Evolutionary conservation across 2,888 invertebrate species (phyloP), one percentile per base, ranked within the genome.

Genomic region (Plagiodera versicolora): DNA sequence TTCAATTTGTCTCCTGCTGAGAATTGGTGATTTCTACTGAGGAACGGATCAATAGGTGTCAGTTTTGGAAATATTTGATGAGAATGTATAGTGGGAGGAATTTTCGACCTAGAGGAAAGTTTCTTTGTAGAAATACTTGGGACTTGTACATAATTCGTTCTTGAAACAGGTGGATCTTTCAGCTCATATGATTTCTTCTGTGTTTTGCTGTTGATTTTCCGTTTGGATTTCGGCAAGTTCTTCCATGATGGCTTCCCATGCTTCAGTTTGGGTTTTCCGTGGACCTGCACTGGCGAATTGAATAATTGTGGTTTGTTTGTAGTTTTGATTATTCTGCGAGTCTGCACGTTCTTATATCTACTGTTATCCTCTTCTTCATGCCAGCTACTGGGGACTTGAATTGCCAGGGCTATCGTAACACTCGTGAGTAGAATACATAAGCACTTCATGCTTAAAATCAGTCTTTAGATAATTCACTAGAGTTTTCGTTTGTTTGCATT

Each of bases 391-490:
- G 72, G 72, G 45, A 69, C 68, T 39, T 64, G 59, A 47, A 71
- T 67, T 19, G 67, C 68, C 32, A 58, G 58, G 24, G 66, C 59
- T 50, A 66, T 20, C 5, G 67, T 63, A 45, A 68, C 62, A 55
- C 64, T 51, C 61, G 63, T 53, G 4, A 62, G 11, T 49, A 71
- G 56, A 57, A 67, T 58, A 57, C 67, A 47, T 39, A 67, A 61
- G 32, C 59, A 56, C 64, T 67, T 66, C 72, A 70, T 72, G 65
- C 70, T 71, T 64, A 63, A 64, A 70, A 67, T 39, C n/a, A 39
- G 66, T 63, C 52, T 67, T 52, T 58, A 45, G 17, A 6, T 30
- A 16, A 11, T 56, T 11, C n/a, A 30, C 19, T 44, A 24, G 24
- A 32, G 35, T 28, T 51, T 35, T 16, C 19, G 19, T 11, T 6